These are phyloP conservation scores for Rhinopithecus roxellana DNA, from an alignment of 2,113 vertebrate species.

Conservation along the genomic window DNA sequence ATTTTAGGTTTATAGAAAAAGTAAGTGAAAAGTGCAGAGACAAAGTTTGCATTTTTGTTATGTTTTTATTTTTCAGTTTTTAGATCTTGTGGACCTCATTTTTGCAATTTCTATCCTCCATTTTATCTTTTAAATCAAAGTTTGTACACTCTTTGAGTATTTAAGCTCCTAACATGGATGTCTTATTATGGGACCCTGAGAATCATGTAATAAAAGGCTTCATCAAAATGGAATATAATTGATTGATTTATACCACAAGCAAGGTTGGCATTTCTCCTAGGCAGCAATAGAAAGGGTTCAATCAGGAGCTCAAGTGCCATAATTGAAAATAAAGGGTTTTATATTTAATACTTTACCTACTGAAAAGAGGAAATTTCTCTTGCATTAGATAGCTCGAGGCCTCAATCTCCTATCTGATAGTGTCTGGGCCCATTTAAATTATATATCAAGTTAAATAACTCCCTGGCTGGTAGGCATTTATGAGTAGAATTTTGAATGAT, in stretches of 20 bases:
- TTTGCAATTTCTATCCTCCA: not conserved
- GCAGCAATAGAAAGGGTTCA: slow-evolving; percentile 16
- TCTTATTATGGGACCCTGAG: not conserved
- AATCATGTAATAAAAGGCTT: slow-evolving; percentile 28
- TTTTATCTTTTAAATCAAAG: slow-evolving; percentile 10
- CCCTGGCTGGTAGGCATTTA: slow-evolving; percentile 40
- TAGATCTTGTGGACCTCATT: not conserved
- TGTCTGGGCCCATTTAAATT: slow-evolving; percentile 33
- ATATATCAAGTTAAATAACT: slow-evolving; percentile 59
- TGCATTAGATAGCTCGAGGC: slow-evolving; percentile 33
- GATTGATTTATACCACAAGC: slow-evolving; percentile 27
- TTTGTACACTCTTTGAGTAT: not conserved
- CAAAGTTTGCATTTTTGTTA: not conserved
- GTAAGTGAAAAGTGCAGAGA: not conserved
- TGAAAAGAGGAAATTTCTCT: slow-evolving; percentile 25
- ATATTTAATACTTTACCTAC: slow-evolving; percentile 38
- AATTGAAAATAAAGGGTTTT: slow-evolving; percentile 66
- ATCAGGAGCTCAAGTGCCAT: slow-evolving; percentile 33
- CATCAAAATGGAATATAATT: slow-evolving; percentile 25
- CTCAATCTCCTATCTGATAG: slow-evolving; percentile 41
- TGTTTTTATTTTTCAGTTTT: not conserved
- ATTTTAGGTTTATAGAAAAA: not conserved
- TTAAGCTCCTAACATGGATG: not conserved
- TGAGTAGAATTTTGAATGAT: slow-evolving; percentile 54
- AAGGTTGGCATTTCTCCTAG: not conserved